Evolutionary conservation across 2,797 vertebrate species (phyloP).

Genomic region (Lateolabrax maculatus): DNA sequence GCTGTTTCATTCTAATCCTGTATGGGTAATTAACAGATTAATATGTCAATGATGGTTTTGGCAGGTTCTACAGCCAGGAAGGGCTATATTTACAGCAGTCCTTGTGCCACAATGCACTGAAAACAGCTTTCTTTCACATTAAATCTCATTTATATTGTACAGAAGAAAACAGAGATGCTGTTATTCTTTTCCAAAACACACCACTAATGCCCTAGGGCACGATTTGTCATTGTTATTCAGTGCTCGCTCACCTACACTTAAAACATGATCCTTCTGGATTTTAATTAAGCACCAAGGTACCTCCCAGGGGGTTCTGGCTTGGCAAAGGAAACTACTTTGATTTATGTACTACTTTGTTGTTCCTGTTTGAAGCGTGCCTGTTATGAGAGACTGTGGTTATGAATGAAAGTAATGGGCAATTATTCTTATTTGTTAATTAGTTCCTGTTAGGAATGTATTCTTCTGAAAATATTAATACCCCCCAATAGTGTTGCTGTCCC

Average conservation of each 20-base stretch:
- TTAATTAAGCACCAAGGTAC: constrained; percentile 90
- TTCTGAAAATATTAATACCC: constrained; percentile 64
- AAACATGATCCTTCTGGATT: constrained; percentile 91
- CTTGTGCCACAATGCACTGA: constrained; percentile 46
- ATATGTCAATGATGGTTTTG: constrained; percentile 82
- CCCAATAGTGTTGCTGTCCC: constrained; percentile 57
- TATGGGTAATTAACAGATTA: constrained; percentile 84
- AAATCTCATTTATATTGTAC: constrained; percentile 77
- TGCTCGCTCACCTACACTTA: constrained; percentile 88
- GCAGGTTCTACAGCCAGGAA: constrained; percentile 72
- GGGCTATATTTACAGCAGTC: constrained; percentile 67
- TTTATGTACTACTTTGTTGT: constrained; percentile 88
- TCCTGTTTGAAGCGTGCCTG: constrained; percentile 84
- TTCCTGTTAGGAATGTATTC: constrained; percentile 78
- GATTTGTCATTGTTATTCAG: constrained; percentile 90
- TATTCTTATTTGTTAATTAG: constrained; percentile 87
- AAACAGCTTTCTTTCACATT: constrained; percentile 63
- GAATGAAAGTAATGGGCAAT: constrained; percentile 79
- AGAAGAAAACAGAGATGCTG: constrained; percentile 69
- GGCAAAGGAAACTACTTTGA: constrained; percentile 88
- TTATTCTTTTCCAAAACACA: constrained; percentile 82
- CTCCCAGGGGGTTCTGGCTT: constrained; percentile 85
- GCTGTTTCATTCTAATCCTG: constrained; percentile 81
- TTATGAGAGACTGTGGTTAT: constrained; percentile 81
- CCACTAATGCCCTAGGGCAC: constrained; percentile 80